Percentiles rank a stretch among this genome's conserved stretches.
These are phyloP conservation scores for Palaemon carinicauda DNA, from an alignment of 1,140 invertebrate species.

Conservation along the genomic window DNA sequence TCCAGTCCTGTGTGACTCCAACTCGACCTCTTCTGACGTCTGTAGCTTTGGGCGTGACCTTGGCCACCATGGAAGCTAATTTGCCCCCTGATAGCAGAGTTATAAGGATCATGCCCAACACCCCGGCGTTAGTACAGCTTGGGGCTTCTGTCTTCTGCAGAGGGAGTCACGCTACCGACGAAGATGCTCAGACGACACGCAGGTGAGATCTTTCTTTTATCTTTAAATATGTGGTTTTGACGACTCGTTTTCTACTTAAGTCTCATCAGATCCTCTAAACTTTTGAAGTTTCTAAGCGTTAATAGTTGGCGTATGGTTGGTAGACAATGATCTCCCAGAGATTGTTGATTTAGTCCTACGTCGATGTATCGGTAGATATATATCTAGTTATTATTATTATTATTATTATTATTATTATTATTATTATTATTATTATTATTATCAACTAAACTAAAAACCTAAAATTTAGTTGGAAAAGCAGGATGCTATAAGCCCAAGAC, in stretches of 20 bases:
- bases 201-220: slow-evolving; percentile 58
- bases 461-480: no score
- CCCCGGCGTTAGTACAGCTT: slow-evolving; percentile 82
- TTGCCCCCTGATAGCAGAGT: slow-evolving; percentile 75
- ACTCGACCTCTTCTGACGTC: slow-evolving; percentile 82
- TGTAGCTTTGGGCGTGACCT: slow-evolving; percentile 89
- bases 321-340: no score
- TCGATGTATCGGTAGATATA: no score
- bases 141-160: slow-evolving; percentile 84
- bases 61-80: slow-evolving; percentile 80
- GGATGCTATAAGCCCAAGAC: no score
- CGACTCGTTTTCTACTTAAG: no score
- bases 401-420: no score
- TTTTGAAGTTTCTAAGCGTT: not conserved
- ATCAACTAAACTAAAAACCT: no score
- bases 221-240: not conserved
- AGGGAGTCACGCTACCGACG: slow-evolving; percentile 74
- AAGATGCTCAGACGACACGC: slow-evolving; percentile 62
- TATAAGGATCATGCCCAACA: slow-evolving; percentile 95
- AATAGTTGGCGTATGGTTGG: no score
- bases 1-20: slow-evolving; percentile 72
- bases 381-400: no score
- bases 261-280: no score
- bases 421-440: no score
- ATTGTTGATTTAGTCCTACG: no score